These are phyloP conservation scores for Rousettus leschenaultii DNA, from an alignment of 2,113 vertebrate species.

Conservation along the genomic window DNA sequence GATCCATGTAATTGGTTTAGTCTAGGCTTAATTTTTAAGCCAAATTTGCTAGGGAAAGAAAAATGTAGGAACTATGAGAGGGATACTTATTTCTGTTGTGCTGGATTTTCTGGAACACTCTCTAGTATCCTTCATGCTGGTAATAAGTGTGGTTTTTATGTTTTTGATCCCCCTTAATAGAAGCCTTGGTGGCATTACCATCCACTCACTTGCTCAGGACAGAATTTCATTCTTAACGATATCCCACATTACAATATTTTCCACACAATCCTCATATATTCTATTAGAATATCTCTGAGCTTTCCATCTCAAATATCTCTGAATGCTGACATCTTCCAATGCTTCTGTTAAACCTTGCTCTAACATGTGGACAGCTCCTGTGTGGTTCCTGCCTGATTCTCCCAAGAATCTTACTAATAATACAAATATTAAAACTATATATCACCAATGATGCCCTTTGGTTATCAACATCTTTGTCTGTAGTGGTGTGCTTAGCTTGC, in stretches of 20 bases:
- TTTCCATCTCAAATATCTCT: neutral
- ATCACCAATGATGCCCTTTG: neutral
- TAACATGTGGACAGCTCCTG: neutral
- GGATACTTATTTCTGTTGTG: neutral
- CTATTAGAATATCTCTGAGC: neutral
- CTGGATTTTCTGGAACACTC: neutral
- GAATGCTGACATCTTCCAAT: neutral
- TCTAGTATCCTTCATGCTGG: neutral
- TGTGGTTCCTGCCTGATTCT: neutral
- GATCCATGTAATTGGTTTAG: neutral
- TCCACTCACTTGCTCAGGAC: neutral
- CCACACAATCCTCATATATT: neutral
- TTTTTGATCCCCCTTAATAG: neutral
- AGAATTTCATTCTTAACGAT: neutral
- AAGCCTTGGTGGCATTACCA: neutral
- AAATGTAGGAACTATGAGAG: neutral
- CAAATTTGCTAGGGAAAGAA: neutral
- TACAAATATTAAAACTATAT: neutral
- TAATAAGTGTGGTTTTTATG: neutral
- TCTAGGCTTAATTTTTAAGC: neutral
- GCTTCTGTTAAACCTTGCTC: accelerated
- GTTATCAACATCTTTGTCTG: neutral
- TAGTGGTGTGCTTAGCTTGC: neutral
- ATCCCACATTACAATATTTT: neutral
- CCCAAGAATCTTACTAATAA: neutral